phyloP scores from a whole-genome alignment of 2,797 vertebrate species.

The Neopelma chrysocephalum region DNA sequence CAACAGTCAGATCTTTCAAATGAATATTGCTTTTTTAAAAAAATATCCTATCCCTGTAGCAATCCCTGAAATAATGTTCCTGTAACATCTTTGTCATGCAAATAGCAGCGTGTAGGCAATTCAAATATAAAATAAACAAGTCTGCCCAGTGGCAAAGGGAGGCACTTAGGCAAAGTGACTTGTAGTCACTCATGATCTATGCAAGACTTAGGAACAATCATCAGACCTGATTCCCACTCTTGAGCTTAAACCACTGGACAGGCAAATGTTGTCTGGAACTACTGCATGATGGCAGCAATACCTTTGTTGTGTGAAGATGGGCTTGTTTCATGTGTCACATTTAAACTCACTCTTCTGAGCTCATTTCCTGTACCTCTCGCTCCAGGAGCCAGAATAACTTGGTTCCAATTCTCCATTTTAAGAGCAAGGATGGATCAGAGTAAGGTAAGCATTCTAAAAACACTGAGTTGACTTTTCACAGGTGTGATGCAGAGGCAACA shows the following conservation, averaged over 20 bases:
- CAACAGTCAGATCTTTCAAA: constrained; percentile 63
- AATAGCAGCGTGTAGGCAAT: constrained; percentile 63
- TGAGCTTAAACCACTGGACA: constrained; percentile 61
- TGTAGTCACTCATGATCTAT: constrained; percentile 20
- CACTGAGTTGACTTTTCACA: constrained; percentile 35
- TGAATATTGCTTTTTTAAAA: constrained; percentile 59
- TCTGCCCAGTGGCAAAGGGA: constrained; percentile 61
- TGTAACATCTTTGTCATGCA: constrained; percentile 55
- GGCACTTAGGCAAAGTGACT: constrained; percentile 67
- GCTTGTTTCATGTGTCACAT: not conserved
- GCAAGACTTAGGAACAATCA: constrained; percentile 33
- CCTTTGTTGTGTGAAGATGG: not conserved
- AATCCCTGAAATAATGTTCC: constrained; percentile 70
- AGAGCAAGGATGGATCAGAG: constrained; percentile 46
- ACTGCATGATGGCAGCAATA: not conserved
- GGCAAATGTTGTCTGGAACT: not conserved
- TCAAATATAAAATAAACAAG: constrained; percentile 48
- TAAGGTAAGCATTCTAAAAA: constrained; percentile 56
- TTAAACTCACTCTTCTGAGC: constrained; percentile 32
- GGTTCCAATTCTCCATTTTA: constrained; percentile 43
- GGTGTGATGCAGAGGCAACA: constrained; percentile 35
- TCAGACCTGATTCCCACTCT: constrained; percentile 38
- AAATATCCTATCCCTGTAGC: constrained; percentile 41
- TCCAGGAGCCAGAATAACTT: constrained; percentile 18
- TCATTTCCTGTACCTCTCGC: constrained; percentile 13